phyloP scores from a whole-genome alignment of 2,888 invertebrate species.

The Drosophila tripunctata region DNA sequence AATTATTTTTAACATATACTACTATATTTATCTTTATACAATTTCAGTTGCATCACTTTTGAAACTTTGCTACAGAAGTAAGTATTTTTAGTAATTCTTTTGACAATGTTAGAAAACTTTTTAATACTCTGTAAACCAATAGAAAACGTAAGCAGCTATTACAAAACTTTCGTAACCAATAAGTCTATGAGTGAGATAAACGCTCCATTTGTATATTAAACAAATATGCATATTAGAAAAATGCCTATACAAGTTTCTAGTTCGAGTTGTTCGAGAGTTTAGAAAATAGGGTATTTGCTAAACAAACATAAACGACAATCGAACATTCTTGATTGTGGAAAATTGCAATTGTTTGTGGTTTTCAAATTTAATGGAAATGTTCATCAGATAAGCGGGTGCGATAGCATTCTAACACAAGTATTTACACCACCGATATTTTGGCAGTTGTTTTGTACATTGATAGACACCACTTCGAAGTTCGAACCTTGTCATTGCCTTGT shows the following conservation, averaged over 20 bases:
- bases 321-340: slow-evolving; percentile 4
- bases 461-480: slow-evolving; percentile 30
- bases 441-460: slow-evolving; percentile 46
- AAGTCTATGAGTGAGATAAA: too few species aligned
- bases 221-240: not conserved
- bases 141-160: not conserved
- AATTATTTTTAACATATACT: not conserved
- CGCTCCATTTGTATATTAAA: too few species aligned
- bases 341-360: slow-evolving; percentile 18
- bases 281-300: not conserved
- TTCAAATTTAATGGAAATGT: slow-evolving; percentile 48
- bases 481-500: slow-evolving; percentile 2
- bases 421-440: slow-evolving; percentile 48
- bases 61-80: not conserved
- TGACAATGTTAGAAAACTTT: not conserved
- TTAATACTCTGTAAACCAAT: not conserved
- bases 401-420: slow-evolving; percentile 41
- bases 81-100: not conserved
- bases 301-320: not conserved
- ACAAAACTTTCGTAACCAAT: too few species aligned
- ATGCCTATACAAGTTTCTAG: not conserved
- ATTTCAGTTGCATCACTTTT: slow-evolving; percentile 1
- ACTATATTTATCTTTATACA: slow-evolving; percentile 1
- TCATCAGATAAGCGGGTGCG: slow-evolving; percentile 40
- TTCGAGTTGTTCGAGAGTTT: not conserved